Conservation (phyloP, 2,113 vertebrate species). For the Triplophysa rosa region DNA sequence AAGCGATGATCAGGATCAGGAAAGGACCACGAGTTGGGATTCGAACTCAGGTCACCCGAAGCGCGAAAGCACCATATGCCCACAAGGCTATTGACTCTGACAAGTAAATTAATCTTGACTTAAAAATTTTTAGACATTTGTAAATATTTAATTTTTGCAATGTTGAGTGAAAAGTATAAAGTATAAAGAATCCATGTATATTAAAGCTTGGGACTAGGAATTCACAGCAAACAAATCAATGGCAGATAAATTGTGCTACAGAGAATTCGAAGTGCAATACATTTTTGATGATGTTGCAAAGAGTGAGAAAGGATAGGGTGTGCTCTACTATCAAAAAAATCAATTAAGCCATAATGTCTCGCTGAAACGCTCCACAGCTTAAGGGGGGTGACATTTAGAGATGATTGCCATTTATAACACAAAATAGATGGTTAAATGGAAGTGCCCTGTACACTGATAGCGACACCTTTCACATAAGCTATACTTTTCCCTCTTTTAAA, state of each 20-base stretch:
- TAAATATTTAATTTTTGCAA: too few relatives aligned
- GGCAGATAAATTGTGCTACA: constrained; percentile 48
- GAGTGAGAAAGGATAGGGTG: constrained; percentile 56
- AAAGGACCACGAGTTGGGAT: too few relatives aligned
- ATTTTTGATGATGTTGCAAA: constrained; percentile 61
- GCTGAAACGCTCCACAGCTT: constrained; percentile 64
- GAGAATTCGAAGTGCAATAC: constrained; percentile 50
- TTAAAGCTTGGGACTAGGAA: constrained; percentile 40
- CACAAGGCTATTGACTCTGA: too few relatives aligned
- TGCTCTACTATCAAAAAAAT: constrained; percentile 56
- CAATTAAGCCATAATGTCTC: constrained; percentile 66
- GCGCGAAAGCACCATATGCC: too few relatives aligned
- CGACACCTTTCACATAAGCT: constrained; percentile 60
- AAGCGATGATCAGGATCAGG: too few relatives aligned
- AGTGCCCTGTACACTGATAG: constrained; percentile 65
- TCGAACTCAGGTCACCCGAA: too few relatives aligned
- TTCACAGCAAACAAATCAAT: constrained; percentile 54
- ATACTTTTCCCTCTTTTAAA: constrained; percentile 57
- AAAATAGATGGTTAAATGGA: constrained; percentile 72
- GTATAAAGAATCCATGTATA: constrained; percentile 19
- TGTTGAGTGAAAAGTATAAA: too few relatives aligned
- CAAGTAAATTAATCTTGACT: too few relatives aligned
- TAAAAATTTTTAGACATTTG: too few relatives aligned
- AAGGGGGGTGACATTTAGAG: constrained; percentile 76
- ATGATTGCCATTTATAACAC: constrained; percentile 76